These are phyloP conservation scores for Nematolebias whitei DNA, from an alignment of 2,113 vertebrate species.

Conservation along the genomic window DNA sequence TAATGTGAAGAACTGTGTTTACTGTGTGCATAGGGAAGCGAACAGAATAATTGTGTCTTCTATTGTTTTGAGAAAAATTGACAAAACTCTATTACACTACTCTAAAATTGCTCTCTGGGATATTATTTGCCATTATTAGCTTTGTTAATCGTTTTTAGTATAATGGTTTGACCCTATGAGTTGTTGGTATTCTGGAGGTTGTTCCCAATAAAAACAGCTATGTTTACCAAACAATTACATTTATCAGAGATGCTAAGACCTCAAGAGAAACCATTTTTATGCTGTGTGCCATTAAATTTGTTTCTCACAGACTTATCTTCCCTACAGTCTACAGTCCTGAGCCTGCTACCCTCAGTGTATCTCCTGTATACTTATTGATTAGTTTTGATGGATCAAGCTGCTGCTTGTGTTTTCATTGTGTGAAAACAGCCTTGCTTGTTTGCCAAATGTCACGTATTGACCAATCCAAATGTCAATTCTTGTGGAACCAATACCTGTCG, in stretches of 20 bases:
- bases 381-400: slow-evolving; percentile 45
- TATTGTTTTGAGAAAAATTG: no score
- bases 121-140: neutral
- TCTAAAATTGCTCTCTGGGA: neutral
- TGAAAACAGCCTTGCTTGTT: slow-evolving; percentile 46
- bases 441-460: slow-evolving; percentile 56
- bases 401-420: slow-evolving; percentile 27
- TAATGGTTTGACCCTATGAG: neutral
- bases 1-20: no score
- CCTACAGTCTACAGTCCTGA: slow-evolving; percentile 16
- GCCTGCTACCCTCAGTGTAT: neutral
- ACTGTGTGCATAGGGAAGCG: no score
- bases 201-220: slow-evolving; percentile 6
- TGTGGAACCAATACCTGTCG: slow-evolving; percentile 14
- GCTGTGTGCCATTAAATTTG: slow-evolving; percentile 1
- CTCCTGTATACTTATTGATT: slow-evolving; percentile 54
- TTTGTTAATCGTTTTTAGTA: neutral
- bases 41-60: no score
- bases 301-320: slow-evolving; percentile 22
- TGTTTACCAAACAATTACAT: slow-evolving; percentile 20
- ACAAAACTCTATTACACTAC: no score
- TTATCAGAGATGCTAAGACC: slow-evolving; percentile 12
- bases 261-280: slow-evolving; percentile 18
- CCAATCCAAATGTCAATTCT: slow-evolving; percentile 43
- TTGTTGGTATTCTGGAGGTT: neutral